Evolutionary conservation across 2,888 invertebrate genomes (phyloP).

Genomic region (Pycnomerus fuliginosus): DNA sequence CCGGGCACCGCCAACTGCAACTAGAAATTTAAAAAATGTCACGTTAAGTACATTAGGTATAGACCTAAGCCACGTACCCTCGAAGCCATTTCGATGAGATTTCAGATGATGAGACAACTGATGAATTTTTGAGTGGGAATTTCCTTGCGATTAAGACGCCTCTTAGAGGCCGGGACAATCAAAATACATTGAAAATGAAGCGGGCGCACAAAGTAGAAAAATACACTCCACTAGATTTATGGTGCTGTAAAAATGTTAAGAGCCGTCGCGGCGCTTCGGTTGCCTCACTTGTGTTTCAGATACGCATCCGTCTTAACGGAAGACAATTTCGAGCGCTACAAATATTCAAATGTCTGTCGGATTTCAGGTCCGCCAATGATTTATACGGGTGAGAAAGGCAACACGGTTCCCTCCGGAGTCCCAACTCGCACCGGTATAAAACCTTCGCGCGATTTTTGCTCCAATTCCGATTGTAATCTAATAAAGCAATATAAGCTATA

Average conservation of each 20-base stretch:
- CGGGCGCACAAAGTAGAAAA: slow-evolving; percentile 39
- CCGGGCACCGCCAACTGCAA: too few relatives aligned
- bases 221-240: slow-evolving; percentile 38
- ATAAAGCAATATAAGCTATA: too few relatives aligned
- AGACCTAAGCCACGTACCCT: too few relatives aligned
- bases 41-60: too few relatives aligned
- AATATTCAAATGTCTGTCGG: slow-evolving; percentile 31
- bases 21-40: too few relatives aligned
- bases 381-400: slow-evolving; percentile 20
- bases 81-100: too few relatives aligned
- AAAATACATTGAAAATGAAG: too few relatives aligned
- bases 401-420: slow-evolving; percentile 12
- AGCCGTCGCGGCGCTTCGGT: slow-evolving; percentile 23
- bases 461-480: not conserved
- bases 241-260: slow-evolving; percentile 33
- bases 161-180: too few relatives aligned
- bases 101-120: too few relatives aligned
- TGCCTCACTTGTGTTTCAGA: slow-evolving; percentile 23
- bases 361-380: slow-evolving; percentile 26
- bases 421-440: slow-evolving; percentile 4
- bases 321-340: slow-evolving; percentile 30
- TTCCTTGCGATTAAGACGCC: too few relatives aligned
- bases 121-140: too few relatives aligned
- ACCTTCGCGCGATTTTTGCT: slow-evolving; percentile 6
- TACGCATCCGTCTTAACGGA: slow-evolving; percentile 22